Evolutionary conservation across 92 coral and sea anemone genomes (phyloP), one percentile per base, ranked within the genome.

Genomic region (Desmophyllum pertusum): DNA sequence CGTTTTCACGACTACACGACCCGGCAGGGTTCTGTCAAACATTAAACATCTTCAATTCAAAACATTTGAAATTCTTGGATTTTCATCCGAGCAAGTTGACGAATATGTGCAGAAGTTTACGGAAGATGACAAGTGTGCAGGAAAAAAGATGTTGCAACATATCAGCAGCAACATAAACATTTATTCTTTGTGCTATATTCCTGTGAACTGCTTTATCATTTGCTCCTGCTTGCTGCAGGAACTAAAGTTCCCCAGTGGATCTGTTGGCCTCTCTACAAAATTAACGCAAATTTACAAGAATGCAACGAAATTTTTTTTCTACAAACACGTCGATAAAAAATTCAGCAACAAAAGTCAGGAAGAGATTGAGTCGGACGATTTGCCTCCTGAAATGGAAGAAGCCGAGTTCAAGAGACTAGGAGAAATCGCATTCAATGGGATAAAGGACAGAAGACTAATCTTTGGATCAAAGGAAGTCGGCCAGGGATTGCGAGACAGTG

Each of bases 181-280:
- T 0, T 52, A 53, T 4, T 75, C 88, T 11, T 42, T 88, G 11
- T 88, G 91, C 68, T 88, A 88, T 45, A 37, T 88, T 57, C 91
- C 91, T 66, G 91, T 77, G 27, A 76, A 45, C 74, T 33, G 73
- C 61, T 29, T 88, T 68, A 50, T 83, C 52, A 50, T 46, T 69
- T 76, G 88, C 81, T 65, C 88, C 59, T 29, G 57, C n/a, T 53
- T 81, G 68, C 50, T 77, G 40, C 75, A 83, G 36, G 29, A 73
- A 51, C 21, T 88, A 62, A n/a, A 48, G 48, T 33, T 40, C 76
- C 1, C 37, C 67, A 27, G 40, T 36, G 51, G 53, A 48, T 7
- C 6, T 31, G 64, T 37, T 36, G 84, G 52, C 48, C 50, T 78
- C 3, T 85, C 89, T 0, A 18, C 43, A 35, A 88, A 77, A 25